phyloP scores from a whole-genome alignment of 2,797 vertebrate species.

The Siniperca scherzeri region DNA sequence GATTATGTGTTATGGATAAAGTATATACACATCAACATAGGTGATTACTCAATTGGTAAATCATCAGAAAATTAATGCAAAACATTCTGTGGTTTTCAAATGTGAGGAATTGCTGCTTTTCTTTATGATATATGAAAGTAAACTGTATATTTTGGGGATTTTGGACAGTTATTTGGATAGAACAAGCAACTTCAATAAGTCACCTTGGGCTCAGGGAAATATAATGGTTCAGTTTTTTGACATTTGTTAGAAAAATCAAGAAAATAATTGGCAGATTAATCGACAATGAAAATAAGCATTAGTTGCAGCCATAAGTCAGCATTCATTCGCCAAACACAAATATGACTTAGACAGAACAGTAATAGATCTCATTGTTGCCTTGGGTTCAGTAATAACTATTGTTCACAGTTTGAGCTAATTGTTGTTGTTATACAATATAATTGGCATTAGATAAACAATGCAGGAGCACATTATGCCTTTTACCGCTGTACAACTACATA shows the following conservation, averaged over 20 bases:
- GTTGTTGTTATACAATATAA: constrained; percentile 55
- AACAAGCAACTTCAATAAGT: background rate
- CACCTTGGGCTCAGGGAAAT: background rate
- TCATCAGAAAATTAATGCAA: background rate
- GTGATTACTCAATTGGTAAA: background rate
- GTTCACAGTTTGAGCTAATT: constrained; percentile 53
- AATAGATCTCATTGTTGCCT: constrained; percentile 41
- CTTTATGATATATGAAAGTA: background rate
- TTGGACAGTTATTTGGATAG: background rate
- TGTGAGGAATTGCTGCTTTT: background rate
- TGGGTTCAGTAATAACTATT: constrained; percentile 39
- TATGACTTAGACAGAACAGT: constrained; percentile 70
- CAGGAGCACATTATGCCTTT: constrained; percentile 49
- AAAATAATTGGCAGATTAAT: background rate
- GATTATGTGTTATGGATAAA: constrained; percentile 30
- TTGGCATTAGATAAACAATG: constrained; percentile 64
- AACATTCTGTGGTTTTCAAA: background rate
- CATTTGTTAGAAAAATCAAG: background rate
- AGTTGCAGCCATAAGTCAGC: background rate
- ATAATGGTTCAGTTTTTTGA: background rate
- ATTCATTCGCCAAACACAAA: constrained; percentile 51
- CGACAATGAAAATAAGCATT: background rate
- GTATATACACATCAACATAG: background rate
- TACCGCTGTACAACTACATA: constrained; percentile 50
- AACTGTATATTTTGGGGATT: background rate